A percentile compares a stretch with the other conserved stretches of the same genome.
These are phyloP conservation scores for Coreoperca whiteheadi DNA, from an alignment of 2,113 vertebrate genomes.

Conservation along the genomic window DNA sequence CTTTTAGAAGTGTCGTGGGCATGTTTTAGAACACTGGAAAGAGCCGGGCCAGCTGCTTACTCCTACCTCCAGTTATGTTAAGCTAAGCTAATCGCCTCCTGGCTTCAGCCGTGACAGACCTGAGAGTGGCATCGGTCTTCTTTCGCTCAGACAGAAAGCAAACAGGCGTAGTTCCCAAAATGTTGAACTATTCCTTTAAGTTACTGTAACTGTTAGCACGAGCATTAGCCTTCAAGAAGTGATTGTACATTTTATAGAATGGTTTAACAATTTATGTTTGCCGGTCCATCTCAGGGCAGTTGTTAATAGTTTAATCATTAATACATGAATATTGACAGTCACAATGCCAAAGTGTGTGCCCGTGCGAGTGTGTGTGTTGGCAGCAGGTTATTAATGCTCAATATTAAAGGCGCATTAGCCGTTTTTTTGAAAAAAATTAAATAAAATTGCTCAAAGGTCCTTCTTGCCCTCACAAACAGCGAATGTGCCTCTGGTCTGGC, in stretches of 20 bases:
- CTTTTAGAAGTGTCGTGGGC: neutral
- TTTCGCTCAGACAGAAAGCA: neutral
- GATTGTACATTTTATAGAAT: neutral
- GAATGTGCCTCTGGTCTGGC: constrained; percentile 2
- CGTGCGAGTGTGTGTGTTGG: neutral
- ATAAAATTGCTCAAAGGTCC: constrained; percentile 28
- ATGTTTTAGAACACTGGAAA: neutral
- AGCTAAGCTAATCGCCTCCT: neutral
- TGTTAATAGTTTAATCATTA: neutral
- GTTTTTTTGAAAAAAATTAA: neutral
- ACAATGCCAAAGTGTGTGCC: neutral
- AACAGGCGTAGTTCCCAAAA: neutral
- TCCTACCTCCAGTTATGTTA: neutral
- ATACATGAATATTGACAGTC: neutral
- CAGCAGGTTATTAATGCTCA: constrained; percentile 2
- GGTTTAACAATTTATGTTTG: neutral
- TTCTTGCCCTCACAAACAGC: constrained; percentile 35
- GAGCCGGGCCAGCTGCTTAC: neutral
- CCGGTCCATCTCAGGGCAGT: neutral
- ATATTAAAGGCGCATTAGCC: neutral
- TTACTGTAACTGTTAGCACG: neutral
- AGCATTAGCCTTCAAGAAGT: neutral
- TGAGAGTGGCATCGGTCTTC: neutral
- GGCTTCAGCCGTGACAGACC: neutral
- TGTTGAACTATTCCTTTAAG: neutral